phyloP scores from a whole-genome alignment of 2,797 vertebrate genomes.

The Typhlichthys subterraneus region DNA sequence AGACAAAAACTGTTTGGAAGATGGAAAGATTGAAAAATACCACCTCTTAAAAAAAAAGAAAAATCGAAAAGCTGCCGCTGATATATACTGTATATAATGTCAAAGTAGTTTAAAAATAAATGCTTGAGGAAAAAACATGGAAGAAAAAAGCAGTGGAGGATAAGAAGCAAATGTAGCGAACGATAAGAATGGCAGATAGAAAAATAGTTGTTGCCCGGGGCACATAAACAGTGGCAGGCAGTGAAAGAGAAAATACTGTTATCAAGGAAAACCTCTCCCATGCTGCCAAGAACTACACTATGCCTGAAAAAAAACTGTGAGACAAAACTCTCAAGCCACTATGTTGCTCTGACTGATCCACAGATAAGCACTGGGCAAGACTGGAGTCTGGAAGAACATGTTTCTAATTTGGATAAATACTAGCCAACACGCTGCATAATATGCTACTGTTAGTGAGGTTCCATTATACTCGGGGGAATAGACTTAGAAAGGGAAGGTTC shows the following conservation, averaged over 20 bases:
- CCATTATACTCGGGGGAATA: no score
- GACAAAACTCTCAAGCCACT: slow-evolving; percentile 17
- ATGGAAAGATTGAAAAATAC: slow-evolving; percentile 45
- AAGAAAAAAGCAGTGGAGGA: slow-evolving; percentile 67
- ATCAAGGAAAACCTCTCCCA: slow-evolving; percentile 58
- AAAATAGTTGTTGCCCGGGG: slow-evolving; percentile 65
- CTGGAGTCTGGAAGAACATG: slow-evolving; percentile 12
- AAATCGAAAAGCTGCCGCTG: slow-evolving; percentile 54
- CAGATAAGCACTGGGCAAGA: slow-evolving; percentile 18
- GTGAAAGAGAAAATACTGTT: slow-evolving; percentile 69
- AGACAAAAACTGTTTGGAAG: slow-evolving; percentile 38
- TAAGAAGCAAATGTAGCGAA: slow-evolving; percentile 69
- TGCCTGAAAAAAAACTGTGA: slow-evolving; percentile 8
- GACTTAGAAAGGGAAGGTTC: slow-evolving; percentile 18
- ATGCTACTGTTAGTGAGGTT: no score
- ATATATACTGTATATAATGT: slow-evolving; percentile 54
- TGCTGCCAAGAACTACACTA: slow-evolving; percentile 62
- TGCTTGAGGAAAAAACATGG: slow-evolving; percentile 63
- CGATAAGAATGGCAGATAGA: slow-evolving; percentile 72
- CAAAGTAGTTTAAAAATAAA: slow-evolving; percentile 73
- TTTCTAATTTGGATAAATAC: neutral
- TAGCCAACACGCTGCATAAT: no score
- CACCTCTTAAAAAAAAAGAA: slow-evolving; percentile 36
- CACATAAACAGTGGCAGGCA: slow-evolving; percentile 70
- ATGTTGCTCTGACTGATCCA: slow-evolving; percentile 30